Percentiles rank a stretch among this genome's conserved stretches.
phyloP scores from a whole-genome alignment of 23 tunicate species.

The Styela plicata region DNA sequence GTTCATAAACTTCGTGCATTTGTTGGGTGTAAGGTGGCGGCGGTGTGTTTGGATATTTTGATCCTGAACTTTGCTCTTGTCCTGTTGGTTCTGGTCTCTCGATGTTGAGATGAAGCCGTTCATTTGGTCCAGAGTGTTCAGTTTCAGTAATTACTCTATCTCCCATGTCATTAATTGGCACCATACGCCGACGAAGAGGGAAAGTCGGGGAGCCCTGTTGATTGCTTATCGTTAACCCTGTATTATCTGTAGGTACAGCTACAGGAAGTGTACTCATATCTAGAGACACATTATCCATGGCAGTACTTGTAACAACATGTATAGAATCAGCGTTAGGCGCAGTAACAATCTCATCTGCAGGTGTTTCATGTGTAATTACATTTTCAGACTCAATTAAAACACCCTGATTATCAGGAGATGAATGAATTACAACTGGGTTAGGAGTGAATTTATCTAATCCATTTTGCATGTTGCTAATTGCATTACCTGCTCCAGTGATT shows the following conservation, averaged over 20 bases:
- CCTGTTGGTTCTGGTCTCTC: not conserved
- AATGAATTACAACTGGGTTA: not conserved
- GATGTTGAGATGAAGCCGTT: not conserved
- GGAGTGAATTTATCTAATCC: not conserved
- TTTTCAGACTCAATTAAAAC: not conserved
- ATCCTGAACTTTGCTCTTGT: not conserved
- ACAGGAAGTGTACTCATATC: not conserved
- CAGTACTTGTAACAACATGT: not conserved
- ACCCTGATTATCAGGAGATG: not conserved
- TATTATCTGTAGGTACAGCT: not conserved
- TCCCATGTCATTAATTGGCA: not conserved
- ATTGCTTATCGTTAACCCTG: not conserved
- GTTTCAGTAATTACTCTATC: not conserved
- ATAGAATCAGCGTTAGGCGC: not conserved
- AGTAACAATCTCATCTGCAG: not conserved
- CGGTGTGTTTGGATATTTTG: slow-evolving; percentile 21
- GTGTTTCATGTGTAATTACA: not conserved
- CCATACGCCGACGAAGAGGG: not conserved
- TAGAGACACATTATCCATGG: not conserved
- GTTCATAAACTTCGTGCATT: slow-evolving; percentile 4
- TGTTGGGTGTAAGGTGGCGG: slow-evolving; percentile 20
- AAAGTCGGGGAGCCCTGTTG: slow-evolving; percentile 14
- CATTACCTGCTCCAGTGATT: not conserved
- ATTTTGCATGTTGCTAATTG: not conserved
- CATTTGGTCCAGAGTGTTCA: not conserved